Conservation (phyloP, 2,888 invertebrate species). For the Drosophila percnosoma region DNA sequence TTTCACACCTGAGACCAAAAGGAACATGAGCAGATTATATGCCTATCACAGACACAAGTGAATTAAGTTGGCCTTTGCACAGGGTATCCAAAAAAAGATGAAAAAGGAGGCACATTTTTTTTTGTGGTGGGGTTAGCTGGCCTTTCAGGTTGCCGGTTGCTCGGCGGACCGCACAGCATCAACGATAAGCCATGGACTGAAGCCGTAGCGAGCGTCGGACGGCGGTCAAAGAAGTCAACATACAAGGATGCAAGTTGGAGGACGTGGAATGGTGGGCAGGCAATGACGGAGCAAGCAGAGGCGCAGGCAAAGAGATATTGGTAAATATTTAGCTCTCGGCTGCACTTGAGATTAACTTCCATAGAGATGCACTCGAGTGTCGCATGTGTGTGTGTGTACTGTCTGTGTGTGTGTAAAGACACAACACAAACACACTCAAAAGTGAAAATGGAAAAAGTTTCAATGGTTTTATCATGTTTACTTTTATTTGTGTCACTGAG, state of each 20-base stretch:
- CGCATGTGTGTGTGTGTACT: conserved; percentile 9
- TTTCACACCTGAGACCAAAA: not conserved
- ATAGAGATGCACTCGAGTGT: conserved; percentile 52
- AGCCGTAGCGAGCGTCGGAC: conserved; percentile 42
- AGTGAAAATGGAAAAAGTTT: conserved; percentile 81
- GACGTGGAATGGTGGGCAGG: not conserved
- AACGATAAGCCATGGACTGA: conserved; percentile 57
- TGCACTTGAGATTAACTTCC: conserved; percentile 78
- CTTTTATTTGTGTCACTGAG: conserved; percentile 80
- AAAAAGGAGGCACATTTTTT: conserved; percentile 49
- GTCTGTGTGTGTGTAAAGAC: conserved; percentile 47
- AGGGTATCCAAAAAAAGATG: conserved; percentile 35
- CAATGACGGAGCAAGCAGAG: not conserved
- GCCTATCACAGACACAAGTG: not conserved
- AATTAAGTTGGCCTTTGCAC: not conserved
- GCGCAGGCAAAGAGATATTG: conserved; percentile 47
- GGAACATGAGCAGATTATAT: not conserved
- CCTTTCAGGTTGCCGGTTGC: not conserved
- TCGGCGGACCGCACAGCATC: conserved; percentile 36
- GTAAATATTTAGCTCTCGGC: conserved; percentile 80
- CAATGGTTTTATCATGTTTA: conserved; percentile 80
- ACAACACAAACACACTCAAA: conserved; percentile 78
- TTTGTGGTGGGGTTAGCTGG: not conserved
- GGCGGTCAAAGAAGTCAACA: conserved; percentile 56
- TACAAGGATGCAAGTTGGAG: conserved; percentile 3